Conservation (phyloP, 2,113 vertebrate species). For the Callithrix jacchus region DNA sequence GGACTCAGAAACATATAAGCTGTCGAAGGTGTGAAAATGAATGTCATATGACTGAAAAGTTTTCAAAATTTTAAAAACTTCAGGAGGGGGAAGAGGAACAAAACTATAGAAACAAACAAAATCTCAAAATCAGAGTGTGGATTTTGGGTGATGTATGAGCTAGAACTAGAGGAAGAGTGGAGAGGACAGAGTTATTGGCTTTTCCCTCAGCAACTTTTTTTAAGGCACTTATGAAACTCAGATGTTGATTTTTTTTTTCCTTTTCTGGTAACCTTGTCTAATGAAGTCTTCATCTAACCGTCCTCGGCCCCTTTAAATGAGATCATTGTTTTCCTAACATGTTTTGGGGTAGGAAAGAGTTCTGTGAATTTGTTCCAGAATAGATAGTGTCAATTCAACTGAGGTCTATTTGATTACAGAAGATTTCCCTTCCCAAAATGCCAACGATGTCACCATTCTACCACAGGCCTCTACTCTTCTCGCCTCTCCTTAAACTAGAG, state of each 20-base stretch:
- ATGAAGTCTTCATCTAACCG: neutral
- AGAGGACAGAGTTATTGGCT: neutral
- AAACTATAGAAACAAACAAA: neutral
- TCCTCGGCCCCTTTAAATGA: slow-evolving; percentile 8
- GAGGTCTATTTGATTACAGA: neutral
- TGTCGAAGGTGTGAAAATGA: slow-evolving; percentile 47
- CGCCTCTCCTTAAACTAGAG: neutral
- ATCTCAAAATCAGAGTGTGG: neutral
- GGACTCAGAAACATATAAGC: neutral
- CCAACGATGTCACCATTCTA: neutral
- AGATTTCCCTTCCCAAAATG: slow-evolving; percentile 1
- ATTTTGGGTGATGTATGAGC: slow-evolving; percentile 43
- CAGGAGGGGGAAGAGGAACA: neutral
- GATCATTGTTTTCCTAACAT: slow-evolving; percentile 59
- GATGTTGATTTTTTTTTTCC: slow-evolving; percentile 25
- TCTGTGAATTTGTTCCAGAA: slow-evolving; percentile 23
- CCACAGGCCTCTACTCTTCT: neutral
- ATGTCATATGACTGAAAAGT: slow-evolving; percentile 29
- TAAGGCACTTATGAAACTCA: slow-evolving; percentile 31
- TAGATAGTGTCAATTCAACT: slow-evolving; percentile 7
- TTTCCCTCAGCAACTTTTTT: slow-evolving; percentile 18
- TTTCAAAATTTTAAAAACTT: slow-evolving; percentile 55
- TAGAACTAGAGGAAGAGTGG: neutral
- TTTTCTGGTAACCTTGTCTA: slow-evolving; percentile 42
- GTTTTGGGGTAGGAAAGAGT: neutral